Conservation (phyloP, 2,797 vertebrate genomes). For the Enteromius unitaeniatus region DNA sequence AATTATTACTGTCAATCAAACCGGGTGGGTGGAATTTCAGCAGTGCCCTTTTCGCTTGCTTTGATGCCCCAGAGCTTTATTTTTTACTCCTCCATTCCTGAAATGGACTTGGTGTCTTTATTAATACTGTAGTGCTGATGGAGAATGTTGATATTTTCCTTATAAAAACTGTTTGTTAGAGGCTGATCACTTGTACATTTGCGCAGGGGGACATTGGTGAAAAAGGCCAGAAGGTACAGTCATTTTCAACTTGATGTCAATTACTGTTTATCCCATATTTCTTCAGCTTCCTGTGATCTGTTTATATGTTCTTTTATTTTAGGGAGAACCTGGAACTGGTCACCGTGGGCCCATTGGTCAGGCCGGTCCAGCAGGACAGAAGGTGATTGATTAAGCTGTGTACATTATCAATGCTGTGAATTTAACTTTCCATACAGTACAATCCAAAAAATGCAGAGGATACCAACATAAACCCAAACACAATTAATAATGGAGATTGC, state of each 20-base stretch:
- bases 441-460: neutral
- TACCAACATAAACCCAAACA: neutral
- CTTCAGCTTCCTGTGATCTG: slow-evolving; percentile 6
- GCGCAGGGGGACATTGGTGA: slow-evolving; percentile 84
- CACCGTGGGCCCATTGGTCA: slow-evolving; percentile 87
- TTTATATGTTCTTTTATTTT: slow-evolving; percentile 46
- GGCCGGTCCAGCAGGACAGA: slow-evolving; percentile 86
- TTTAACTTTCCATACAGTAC: neutral
- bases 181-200: slow-evolving; percentile 45
- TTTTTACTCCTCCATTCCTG: slow-evolving; percentile 66
- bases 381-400: slow-evolving; percentile 71
- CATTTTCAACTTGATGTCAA: neutral
- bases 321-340: slow-evolving; percentile 90
- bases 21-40: slow-evolving; percentile 51
- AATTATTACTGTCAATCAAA: slow-evolving; percentile 70
- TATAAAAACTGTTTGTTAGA: neutral
- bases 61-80: slow-evolving; percentile 74
- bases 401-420: neutral
- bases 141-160: slow-evolving; percentile 14
- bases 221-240: slow-evolving; percentile 87
- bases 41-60: slow-evolving; percentile 58
- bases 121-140: slow-evolving; percentile 65
- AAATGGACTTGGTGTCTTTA: slow-evolving; percentile 69
- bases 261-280: neutral
- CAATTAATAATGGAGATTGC: neutral